These are phyloP conservation scores for Sebastes iracundus DNA, from an alignment of 2,797 vertebrate species.

Conservation along the genomic window DNA sequence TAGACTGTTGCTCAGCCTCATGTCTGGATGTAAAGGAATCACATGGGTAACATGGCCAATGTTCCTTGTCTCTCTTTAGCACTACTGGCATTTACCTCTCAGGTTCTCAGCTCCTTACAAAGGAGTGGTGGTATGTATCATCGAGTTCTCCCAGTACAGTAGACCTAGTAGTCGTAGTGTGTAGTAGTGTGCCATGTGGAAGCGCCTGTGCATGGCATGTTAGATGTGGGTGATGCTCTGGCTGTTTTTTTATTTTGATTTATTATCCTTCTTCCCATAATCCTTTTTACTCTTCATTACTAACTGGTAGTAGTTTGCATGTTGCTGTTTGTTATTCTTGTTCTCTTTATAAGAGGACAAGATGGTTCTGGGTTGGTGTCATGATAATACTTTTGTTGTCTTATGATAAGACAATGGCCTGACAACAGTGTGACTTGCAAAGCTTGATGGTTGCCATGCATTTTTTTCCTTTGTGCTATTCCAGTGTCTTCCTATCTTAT, in stretches of 20 bases:
- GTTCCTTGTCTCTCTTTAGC: conserved; percentile 86
- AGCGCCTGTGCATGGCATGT: conserved; percentile 75
- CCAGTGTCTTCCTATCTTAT: neutral
- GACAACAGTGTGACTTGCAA: conserved; percentile 39
- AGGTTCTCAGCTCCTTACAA: conserved; percentile 95
- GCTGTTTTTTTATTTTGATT: conserved; percentile 11
- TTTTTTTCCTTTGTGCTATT: neutral
- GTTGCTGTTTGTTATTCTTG: conserved; percentile 37
- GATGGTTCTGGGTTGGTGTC: conserved; percentile 43
- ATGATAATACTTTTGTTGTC: neutral
- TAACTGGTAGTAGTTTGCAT: conserved; percentile 78
- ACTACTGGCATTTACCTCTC: conserved; percentile 93
- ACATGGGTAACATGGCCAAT: conserved; percentile 74
- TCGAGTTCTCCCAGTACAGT: conserved; percentile 55
- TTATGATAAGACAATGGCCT: conserved; percentile 9
- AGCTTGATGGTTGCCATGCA: conserved; percentile 13
- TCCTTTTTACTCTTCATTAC: conserved; percentile 56
- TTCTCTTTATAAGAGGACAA: conserved; percentile 12
- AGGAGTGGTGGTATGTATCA: conserved; percentile 96
- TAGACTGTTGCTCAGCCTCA: neutral
- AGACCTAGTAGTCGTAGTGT: conserved; percentile 54
- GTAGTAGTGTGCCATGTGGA: conserved; percentile 44
- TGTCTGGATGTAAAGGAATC: neutral
- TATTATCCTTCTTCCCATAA: neutral
- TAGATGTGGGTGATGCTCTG: conserved; percentile 59